Base-by-base conservation (phyloP, 2,797 vertebrate species). In the Parauchenoglanis punctatus region DNA sequence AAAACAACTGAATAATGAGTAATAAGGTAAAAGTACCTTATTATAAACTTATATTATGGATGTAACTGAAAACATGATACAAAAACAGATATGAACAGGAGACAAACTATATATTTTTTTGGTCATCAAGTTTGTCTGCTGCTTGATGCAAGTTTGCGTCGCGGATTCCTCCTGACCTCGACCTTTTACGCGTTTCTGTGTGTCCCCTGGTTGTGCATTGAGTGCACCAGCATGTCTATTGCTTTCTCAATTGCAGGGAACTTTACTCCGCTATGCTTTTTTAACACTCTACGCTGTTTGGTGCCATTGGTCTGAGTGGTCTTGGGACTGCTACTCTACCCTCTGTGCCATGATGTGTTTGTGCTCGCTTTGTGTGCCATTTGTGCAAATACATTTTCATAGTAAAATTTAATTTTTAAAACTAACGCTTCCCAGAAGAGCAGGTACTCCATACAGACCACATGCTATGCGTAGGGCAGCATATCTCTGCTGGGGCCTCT, bases 381-480 rank as follows among this genome's bases (percentile, higher is more conserved):
- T 77, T 77, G n/a, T 54, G 25, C 20, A 44, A 73, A 73, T 25
- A 73, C 13, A n/a, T 75, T 75, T 75, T n/a, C 72, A 75, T 44
- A n/a, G 6, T 15, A 49, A 75, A 52, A 46, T 75, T n/a, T 75
- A 6, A 52, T 17, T 76, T 52, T n/a, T 76, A 8, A 76, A 52
- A 28, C 25, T 15, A 76, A n/a, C n/a, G 28, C 46, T 52, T 76
- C 6, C 25, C 25, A 76, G 25, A 2, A 52, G 35, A 72, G 35
- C 17, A 72, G 7, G 13, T 20, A 5, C 67, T 44, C 68, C 35
- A 40, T 40, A 44, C 10, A 20, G 17, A 52, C 23, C 25, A 52
- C 25, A 52, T 23, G 0, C 25, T 28, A n/a, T 17, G 13, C 6
- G 1, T 46, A 76, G 46, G 25, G 46, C 46, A 52, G 25, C 18